Base-by-base conservation (phyloP, 2,888 invertebrate species). In the Drosophila pegasa region DNA sequence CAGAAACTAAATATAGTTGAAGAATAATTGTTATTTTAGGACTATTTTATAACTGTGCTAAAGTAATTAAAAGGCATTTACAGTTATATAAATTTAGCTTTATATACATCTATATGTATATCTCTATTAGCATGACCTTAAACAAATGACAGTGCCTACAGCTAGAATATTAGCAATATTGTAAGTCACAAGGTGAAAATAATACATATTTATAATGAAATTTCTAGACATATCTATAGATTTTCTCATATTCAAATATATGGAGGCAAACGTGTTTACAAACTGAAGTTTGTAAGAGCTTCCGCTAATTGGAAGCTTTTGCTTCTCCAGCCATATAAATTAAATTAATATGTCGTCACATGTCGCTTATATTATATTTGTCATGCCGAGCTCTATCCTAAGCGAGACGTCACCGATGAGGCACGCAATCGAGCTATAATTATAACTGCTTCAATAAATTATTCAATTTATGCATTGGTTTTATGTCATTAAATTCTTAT, bases 291-390 rank as follows among this genome's bases (percentile, higher is more conserved):
- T 6, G 18, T 27, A 58, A 48, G 66, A 60, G 54, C 6, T 68
- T 27, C 3, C 16, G 16, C 20, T 27, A 0, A 7, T 7, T 33
- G 25, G 3, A n/a, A 37, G 37, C 40, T 56, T 25, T 35, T 25
- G 27, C 20, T 14, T 59, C 50, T 65, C 52, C 29, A 33, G 35
- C 48, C 35, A 43, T 43, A 25, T 18, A 48, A 40, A 64, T 57
- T 40, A 69, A 22, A 31, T 58, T 1, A 64, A 45, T 43, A 41
- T 71, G 63, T 33, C 76, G 73, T 84, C 80, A 81, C 68, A 57
- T 61, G 66, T 51, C 71, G 51, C 33, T 66, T 68, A 71, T 66
- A 64, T 60, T 41, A 20, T 48, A 50, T 63, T 51, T 71, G 68
- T 80, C 75, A 80, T 66, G 2, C 45, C 20, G 31, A 27, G 6